Percentiles rank a stretch among this genome's conserved stretches.
Evolutionary conservation across 2,113 vertebrate genomes (phyloP).

Genomic region (Lynx canadensis): DNA sequence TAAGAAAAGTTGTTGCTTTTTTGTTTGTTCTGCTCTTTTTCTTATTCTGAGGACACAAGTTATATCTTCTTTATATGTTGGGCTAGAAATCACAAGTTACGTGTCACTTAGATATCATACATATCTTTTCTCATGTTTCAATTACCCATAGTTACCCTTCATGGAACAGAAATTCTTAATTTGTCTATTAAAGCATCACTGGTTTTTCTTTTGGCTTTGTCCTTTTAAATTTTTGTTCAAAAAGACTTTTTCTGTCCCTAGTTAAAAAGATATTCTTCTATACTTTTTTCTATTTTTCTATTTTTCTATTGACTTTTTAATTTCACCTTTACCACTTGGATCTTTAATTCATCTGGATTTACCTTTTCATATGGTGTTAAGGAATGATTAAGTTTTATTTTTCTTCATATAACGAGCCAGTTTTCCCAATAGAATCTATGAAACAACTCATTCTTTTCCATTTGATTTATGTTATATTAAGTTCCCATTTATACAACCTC

Average conservation of each 20-base stretch:
- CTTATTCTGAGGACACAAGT: neutral
- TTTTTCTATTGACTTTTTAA: neutral
- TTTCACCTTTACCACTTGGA: neutral
- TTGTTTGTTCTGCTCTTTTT: neutral
- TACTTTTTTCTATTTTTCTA: neutral
- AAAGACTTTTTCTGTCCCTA: neutral
- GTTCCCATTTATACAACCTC: neutral
- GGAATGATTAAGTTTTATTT: neutral
- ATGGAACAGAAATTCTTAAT: neutral
- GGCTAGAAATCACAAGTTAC: neutral
- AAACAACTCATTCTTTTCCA: neutral
- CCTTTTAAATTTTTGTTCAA: neutral
- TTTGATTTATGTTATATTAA: neutral
- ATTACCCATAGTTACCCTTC: neutral
- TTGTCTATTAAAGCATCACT: neutral
- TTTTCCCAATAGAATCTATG: neutral
- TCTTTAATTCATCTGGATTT: neutral
- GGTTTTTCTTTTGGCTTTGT: neutral
- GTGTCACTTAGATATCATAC: neutral
- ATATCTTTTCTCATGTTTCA: neutral
- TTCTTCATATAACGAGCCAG: neutral
- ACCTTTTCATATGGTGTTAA: neutral
- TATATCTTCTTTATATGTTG: neutral
- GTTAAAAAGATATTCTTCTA: neutral
- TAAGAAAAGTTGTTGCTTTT: neutral